These are phyloP conservation scores for Oceanites oceanicus DNA, from an alignment of 2,113 vertebrate species.

Conservation along the genomic window DNA sequence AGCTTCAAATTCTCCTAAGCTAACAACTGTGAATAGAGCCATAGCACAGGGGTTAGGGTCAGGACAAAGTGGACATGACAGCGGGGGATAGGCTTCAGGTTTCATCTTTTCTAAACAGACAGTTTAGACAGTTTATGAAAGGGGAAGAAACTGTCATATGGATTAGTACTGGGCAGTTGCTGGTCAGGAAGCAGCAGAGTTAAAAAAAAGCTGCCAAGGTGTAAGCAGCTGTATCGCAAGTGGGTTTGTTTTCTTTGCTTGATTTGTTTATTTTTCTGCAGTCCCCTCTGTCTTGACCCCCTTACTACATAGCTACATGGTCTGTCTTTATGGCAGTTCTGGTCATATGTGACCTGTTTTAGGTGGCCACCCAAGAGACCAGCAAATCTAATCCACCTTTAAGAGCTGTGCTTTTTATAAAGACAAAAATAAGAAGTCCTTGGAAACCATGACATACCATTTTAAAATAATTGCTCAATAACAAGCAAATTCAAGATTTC, in stretches of 20 bases:
- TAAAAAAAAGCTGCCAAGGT: not conserved
- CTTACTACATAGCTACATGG: not conserved
- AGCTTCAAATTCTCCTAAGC: not conserved
- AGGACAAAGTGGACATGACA: not conserved
- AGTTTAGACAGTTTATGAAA: not conserved
- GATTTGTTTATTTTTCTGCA: conserved; percentile 43
- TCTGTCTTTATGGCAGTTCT: not conserved
- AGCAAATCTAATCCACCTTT: not conserved
- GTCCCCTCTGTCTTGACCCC: not conserved
- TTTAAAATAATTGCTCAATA: not conserved
- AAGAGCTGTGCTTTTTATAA: not conserved
- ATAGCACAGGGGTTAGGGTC: not conserved
- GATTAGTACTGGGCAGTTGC: not conserved
- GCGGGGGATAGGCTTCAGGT: not conserved
- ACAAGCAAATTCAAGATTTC: not conserved
- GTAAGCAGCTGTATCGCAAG: not conserved
- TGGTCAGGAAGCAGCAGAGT: not conserved
- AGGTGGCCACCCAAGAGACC: conserved; percentile 14
- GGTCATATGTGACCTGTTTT: not conserved
- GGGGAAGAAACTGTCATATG: not conserved
- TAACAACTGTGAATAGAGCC: not conserved
- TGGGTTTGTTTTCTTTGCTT: conserved; percentile 26
- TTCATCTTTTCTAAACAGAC: not conserved
- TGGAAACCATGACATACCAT: not conserved
- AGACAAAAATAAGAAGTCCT: not conserved